These are phyloP conservation scores for Drosophila elegans DNA, from an alignment of 1,140 invertebrate species.

Conservation along the genomic window DNA sequence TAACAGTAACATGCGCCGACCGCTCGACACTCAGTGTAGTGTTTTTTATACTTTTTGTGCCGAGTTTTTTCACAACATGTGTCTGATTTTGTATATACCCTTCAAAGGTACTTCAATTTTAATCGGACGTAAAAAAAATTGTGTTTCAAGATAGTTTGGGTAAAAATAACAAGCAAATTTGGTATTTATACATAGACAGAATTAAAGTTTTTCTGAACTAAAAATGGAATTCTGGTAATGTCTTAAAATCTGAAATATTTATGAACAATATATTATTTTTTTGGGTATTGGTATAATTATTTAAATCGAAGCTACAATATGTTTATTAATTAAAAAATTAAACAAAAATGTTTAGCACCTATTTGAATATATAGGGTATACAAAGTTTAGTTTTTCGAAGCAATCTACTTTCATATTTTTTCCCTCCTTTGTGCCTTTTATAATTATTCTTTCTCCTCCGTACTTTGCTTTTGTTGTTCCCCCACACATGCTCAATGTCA, in stretches of 20 bases:
- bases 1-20: conserved; percentile 47
- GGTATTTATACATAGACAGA: too few relatives aligned
- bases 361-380: not conserved
- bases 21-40: conserved; percentile 24
- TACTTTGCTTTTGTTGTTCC: conserved; percentile 21
- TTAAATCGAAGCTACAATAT: too few relatives aligned
- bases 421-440: conserved; percentile 11
- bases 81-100: conserved; percentile 5
- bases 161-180: too few relatives aligned
- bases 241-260: too few relatives aligned
- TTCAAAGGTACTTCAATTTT: not conserved
- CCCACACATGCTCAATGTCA: conserved; percentile 66
- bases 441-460: conserved; percentile 28
- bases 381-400: not conserved
- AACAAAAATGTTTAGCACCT: not conserved
- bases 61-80: conserved; percentile 60
- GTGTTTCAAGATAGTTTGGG: too few relatives aligned
- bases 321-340: not conserved
- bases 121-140: too few relatives aligned
- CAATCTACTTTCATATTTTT: not conserved
- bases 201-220: too few relatives aligned
- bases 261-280: too few relatives aligned
- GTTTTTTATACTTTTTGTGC: conserved; percentile 23
- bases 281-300: too few relatives aligned
- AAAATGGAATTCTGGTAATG: too few relatives aligned